Base-by-base conservation (phyloP, 2,797 vertebrate genomes). In the Galaxias olidus region DNA sequence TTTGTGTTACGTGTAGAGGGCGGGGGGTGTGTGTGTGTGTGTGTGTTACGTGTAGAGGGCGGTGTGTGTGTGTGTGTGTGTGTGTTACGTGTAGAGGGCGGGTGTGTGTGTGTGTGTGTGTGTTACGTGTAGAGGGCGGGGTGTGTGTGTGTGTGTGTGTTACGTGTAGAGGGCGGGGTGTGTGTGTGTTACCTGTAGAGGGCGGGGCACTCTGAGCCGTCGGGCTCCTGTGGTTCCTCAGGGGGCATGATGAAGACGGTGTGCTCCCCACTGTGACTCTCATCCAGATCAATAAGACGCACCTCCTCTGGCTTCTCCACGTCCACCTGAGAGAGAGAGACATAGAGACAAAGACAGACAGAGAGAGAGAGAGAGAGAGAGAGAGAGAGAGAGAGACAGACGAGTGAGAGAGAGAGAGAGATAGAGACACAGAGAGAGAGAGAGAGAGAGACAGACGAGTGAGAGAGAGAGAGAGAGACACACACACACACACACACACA, bases 181-280 rank as follows among this genome's bases (percentile, higher is more conserved):
- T 46, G 49, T 11, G 42, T 42, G 51, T 13, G 40, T 59, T 52
- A 98, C 95, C 93, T 94, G 89, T 96, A 96, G 2, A 66, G 87
- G 0, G 94, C 91, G 0, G 89, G 85, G 14, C 89, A 84, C 51
- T 98, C 95, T 0, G 88, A 65, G 0, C 95, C 94, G 0, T 96
- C 94, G 0, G 90, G 74, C 1, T 89, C 90, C 0, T 90, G 88
- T 0, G 96, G 96, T 10, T 95, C 94, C 67, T 98, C 96, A 0
- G 96, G 96, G 0, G 96, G 95, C 71, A 95, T 96, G 86, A 98
- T 97, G 65, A 98, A 97, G 20, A 98, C 96, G 0, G 96, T 98
- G 88, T 96, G 95, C n/a, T 98, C 96, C 0, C 94, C 95, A 0
- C 96, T 88, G 1, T 93, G 93, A 0, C 89, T 89, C 73, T 97